These are phyloP conservation scores for Stenodera caucasica DNA, from an alignment of 2,888 invertebrate species.

Conservation along the genomic window DNA sequence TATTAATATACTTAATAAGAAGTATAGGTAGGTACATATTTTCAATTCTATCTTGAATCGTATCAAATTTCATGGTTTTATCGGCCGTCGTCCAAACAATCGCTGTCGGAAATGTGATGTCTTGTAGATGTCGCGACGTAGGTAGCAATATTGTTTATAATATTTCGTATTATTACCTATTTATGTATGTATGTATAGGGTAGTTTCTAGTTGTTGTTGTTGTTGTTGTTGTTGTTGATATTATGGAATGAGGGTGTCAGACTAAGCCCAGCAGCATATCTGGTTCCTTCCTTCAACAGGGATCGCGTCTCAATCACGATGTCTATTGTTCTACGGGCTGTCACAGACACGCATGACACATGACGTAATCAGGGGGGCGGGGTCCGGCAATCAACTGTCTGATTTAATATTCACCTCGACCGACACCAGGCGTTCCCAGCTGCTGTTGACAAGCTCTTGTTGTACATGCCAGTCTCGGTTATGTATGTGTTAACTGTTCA, in stretches of 20 bases:
- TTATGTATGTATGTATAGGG: background rate
- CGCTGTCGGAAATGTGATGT: conserved; percentile 46
- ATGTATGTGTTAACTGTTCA: conserved; percentile 50
- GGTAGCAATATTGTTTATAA: conserved; percentile 6
- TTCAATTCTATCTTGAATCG: background rate
- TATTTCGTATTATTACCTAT: no score
- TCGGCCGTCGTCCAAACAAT: conserved; percentile 35
- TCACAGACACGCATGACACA: conserved; percentile 54
- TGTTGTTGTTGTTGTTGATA: background rate
- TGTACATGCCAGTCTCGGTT: conserved; percentile 43
- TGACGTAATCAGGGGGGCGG: conserved; percentile 55
- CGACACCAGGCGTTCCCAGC: conserved; percentile 50
- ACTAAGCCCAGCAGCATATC: conserved; percentile 42
- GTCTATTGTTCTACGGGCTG: conserved; percentile 53
- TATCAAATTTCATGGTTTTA: conserved; percentile 34
- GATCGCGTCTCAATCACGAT: conserved; percentile 52
- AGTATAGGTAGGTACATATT: background rate
- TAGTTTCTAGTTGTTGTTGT: background rate
- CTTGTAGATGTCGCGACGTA: conserved; percentile 30
- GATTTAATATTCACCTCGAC: conserved; percentile 56
- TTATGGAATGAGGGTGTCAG: conserved; percentile 30
- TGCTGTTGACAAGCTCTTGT: conserved; percentile 53
- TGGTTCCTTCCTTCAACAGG: conserved; percentile 41
- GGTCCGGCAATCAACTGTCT: conserved; percentile 55
- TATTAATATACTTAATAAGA: no score